Base-by-base conservation (phyloP, 1,140 invertebrate genomes). In the Sinonovacula constricta region DNA sequence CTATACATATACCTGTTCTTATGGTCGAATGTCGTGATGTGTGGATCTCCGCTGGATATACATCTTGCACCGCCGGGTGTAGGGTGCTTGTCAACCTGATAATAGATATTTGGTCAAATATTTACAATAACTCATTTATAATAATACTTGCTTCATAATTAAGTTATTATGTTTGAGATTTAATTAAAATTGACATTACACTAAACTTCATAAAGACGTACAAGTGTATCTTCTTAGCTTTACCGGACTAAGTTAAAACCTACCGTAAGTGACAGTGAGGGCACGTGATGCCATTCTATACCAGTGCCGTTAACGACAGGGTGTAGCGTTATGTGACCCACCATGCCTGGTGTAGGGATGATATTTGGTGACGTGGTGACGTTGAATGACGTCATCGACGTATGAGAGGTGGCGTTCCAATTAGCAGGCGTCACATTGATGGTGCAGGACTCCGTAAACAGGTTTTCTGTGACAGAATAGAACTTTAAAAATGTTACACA, bases 21-120 rank as follows among this genome's bases (percentile, higher is more conserved):
- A n/a, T n/a, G 39, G 34, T 72, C 70, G 22, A 72, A 72, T 22
- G 70, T 72, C 15, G 10, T 51, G 24, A 57, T 36, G 30, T 72
- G 70, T 3, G 70, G 70, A 28, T 72, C 70, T 15, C 70, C 70
- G 22, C 30, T 18, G 2, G 70, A 49, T 72, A 5, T n/a, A 53
- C 70, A 72, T 24, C 24, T 28, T 5, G 70, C 70, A 7, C 70
- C 70, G 3, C 22, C n/a, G 34, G n/a, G 22, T 12, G 3, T 36
- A 30, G 30, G 2, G 1, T n/a, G 24, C 1, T 14, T 28, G 28
- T 36, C 1, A 14, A 59, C 53, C 67, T 70, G 34, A 30, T n/a
- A n/a, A n/a, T n/a, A n/a, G n/a, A n/a, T n/a, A n/a, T n/a, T n/a
- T n/a, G n/a, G n/a, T n/a, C n/a, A n/a, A n/a, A n/a, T n/a, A n/a